Evolutionary conservation across 1,140 invertebrate species (phyloP), one percentile per base, ranked within the genome.

Genomic region (Zaprionus tsacasi): DNA sequence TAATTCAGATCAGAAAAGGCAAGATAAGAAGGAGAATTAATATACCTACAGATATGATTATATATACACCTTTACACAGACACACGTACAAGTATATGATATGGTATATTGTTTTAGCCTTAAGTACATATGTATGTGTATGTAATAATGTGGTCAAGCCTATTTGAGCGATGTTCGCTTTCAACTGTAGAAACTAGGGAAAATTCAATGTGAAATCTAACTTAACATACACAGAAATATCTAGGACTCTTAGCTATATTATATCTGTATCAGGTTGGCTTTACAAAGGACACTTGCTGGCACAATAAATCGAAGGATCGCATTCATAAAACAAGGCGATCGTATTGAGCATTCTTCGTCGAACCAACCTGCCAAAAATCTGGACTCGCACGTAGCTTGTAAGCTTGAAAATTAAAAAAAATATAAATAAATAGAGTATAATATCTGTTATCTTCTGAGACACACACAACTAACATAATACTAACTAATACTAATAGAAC

Each of bases 131-230:
- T 66, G 52, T 65, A 43, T 65, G 30, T 58, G 58, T 58, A 55
- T 69, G 55, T 67, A 63, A 76, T 70, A 21, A 21, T 86, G 78
- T 81, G 74, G 79, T 81, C 68, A 82, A 74, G 70, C 76, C 81
- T 83, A 74, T 78, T 74, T 91, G 89, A 91, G 90, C 89, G 90
- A 91, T 91, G 82, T 91, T 91, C 90, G 90, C 90, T 91, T 89
- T 81, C 78, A 83, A 91, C 90, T 91, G 82, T 83, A 91, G 80
- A 67, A 74, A 74, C 56, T 89, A 83, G 78, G 50, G 50, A 79
- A 35, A 77, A 75, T 67, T 81, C 58, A 81, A 91, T 85, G 77
- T 88, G 79, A 87, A 72, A 60, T 80, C 75, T 56, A 77, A 71
- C 55, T 57, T 66, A 45, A 74, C 66, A 67, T 67, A 70, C 73